phyloP scores from a whole-genome alignment of 2,888 invertebrate species.

The Drosophila tripunctata region DNA sequence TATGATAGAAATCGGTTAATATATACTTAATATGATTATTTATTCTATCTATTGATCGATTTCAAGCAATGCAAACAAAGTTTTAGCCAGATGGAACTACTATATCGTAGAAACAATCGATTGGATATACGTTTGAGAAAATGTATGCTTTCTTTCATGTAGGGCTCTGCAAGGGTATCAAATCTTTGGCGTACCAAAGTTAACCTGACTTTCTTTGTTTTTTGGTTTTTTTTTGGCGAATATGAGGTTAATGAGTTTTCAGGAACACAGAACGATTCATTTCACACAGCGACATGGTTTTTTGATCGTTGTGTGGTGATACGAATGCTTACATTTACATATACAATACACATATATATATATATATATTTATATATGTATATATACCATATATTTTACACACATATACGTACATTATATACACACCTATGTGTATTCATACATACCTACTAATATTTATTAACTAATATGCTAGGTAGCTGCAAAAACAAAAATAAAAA shows the following conservation, averaged over 20 bases:
- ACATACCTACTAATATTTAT: slow-evolving; percentile 52
- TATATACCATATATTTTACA: slow-evolving; percentile 53
- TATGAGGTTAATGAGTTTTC: slow-evolving; percentile 26
- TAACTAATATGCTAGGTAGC: slow-evolving; percentile 54
- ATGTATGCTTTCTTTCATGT: too few relatives aligned
- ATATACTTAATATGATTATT: too few relatives aligned
- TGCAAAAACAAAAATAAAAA: slow-evolving; percentile 17
- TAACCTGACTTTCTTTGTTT: neutral
- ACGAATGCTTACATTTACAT: slow-evolving; percentile 36
- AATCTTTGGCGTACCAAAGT: too few relatives aligned
- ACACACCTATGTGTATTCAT: slow-evolving; percentile 55
- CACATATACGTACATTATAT: slow-evolving; percentile 52
- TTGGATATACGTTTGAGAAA: too few relatives aligned
- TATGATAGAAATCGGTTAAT: too few relatives aligned
- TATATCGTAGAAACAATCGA: too few relatives aligned
- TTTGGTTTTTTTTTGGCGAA: slow-evolving; percentile 7
- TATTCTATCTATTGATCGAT: too few relatives aligned
- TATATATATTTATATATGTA: slow-evolving; percentile 31
- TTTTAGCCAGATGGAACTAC: too few relatives aligned
- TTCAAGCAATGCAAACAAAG: too few relatives aligned
- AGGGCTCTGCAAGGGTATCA: too few relatives aligned
- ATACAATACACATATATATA: slow-evolving; percentile 20
- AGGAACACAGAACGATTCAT: slow-evolving; percentile 33
- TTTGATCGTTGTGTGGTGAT: slow-evolving; percentile 43
- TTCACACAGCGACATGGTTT: slow-evolving; percentile 37